Evolutionary conservation across 2,113 vertebrate genomes (phyloP).

Genomic region (Stictonetta naevosa): DNA sequence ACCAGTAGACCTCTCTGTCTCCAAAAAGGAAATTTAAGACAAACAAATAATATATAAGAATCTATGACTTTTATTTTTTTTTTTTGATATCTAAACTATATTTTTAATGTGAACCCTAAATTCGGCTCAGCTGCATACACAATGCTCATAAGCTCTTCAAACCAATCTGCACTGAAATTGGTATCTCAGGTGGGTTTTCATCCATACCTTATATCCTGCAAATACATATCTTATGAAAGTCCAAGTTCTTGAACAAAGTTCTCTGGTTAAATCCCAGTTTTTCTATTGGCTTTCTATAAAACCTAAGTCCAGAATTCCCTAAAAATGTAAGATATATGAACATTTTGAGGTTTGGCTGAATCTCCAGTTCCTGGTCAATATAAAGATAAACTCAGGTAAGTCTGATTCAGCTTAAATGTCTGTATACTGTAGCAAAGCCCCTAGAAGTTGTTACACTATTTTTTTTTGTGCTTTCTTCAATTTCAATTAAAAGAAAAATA

Average conservation of each 20-base stretch:
- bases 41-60: background rate
- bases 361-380: background rate
- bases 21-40: background rate
- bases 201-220: background rate
- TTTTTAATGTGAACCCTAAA: background rate
- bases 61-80: background rate
- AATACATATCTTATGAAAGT: background rate
- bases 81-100: background rate
- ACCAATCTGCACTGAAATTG: background rate
- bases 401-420: background rate
- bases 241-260: background rate
- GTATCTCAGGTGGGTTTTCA: background rate
- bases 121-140: background rate
- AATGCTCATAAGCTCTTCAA: background rate
- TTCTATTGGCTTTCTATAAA: background rate
- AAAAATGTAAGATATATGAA: background rate
- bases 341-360: background rate
- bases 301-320: background rate
- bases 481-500: accelerated
- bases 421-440: background rate
- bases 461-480: too few relatives aligned
- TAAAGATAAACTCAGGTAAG: background rate
- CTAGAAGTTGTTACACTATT: background rate
- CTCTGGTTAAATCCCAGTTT: background rate
- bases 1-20: background rate